phyloP scores from a whole-genome alignment of 2,888 invertebrate species.

The Pediacus dermestoides region DNA sequence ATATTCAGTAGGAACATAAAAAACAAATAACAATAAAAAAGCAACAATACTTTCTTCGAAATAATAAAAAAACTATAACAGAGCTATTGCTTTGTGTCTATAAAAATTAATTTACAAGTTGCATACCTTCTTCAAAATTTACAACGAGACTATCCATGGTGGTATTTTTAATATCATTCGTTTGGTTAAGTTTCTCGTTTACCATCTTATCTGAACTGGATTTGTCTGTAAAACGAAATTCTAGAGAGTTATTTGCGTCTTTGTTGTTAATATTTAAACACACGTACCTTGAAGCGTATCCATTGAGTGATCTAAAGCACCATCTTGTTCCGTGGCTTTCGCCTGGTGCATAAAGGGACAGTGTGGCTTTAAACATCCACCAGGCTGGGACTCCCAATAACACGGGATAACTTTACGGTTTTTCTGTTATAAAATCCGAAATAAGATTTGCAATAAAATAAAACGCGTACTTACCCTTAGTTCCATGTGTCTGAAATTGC shows the following conservation, averaged over 20 bases:
- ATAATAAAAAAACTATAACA: constrained; percentile 20
- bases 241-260: constrained; percentile 10
- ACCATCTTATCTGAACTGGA: constrained; percentile 19
- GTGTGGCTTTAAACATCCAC: constrained; percentile 80
- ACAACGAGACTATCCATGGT: constrained; percentile 71
- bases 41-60: constrained; percentile 14
- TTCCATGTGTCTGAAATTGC: constrained; percentile 83
- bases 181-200: constrained; percentile 31
- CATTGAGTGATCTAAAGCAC: not conserved
- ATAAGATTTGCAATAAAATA: constrained; percentile 5
- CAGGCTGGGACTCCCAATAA: constrained; percentile 83
- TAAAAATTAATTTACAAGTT: constrained; percentile 55
- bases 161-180: constrained; percentile 40
- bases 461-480: constrained; percentile 58
- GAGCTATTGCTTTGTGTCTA: no score
- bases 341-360: constrained; percentile 81
- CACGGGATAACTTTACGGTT: constrained; percentile 79
- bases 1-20: constrained; percentile 9
- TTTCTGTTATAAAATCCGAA: constrained; percentile 56
- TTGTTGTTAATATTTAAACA: no score
- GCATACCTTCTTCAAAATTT: constrained; percentile 81
- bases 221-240: constrained; percentile 24
- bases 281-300: no score
- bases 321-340: not conserved
- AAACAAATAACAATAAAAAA: constrained; percentile 17